These are phyloP conservation scores for Sarcophaga rosellei DNA, from an alignment of 2,888 invertebrate species.

Conservation along the genomic window DNA sequence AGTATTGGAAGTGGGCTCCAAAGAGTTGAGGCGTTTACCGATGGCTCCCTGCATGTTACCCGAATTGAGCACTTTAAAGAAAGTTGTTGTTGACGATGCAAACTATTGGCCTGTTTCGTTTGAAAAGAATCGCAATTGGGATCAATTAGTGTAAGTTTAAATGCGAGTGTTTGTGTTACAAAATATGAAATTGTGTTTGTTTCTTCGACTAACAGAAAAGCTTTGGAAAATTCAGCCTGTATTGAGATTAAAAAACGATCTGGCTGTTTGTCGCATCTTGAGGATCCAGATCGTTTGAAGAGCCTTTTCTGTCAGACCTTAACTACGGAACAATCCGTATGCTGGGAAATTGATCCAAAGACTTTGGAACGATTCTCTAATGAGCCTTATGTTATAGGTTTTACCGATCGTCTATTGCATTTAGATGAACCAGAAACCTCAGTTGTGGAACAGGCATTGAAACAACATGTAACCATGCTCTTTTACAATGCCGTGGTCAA, in stretches of 20 bases:
- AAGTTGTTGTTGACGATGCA: constrained; percentile 90
- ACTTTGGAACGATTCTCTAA: constrained; percentile 89
- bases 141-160: constrained; percentile 86
- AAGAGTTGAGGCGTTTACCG: constrained; percentile 82
- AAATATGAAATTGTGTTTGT: neutral
- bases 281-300: constrained; percentile 91
- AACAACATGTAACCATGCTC: constrained; percentile 85
- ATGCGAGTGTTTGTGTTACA: constrained; percentile 1
- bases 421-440: constrained; percentile 74
- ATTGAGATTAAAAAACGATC: constrained; percentile 94
- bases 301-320: constrained; percentile 90
- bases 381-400: constrained; percentile 86
- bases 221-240: constrained; percentile 86
- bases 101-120: constrained; percentile 95
- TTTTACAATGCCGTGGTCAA: constrained; percentile 91
- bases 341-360: constrained; percentile 82
- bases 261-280: constrained; percentile 92
- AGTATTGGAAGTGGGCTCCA: constrained; percentile 81
- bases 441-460: constrained; percentile 80
- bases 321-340: constrained; percentile 85
- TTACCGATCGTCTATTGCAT: constrained; percentile 86
- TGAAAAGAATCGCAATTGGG: constrained; percentile 91
- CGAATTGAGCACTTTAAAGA: constrained; percentile 87
- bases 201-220: constrained; percentile 82
- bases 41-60: constrained; percentile 94